Base-by-base conservation (phyloP, 2,888 invertebrate species). In the Caenorhabditis angaria region DNA sequence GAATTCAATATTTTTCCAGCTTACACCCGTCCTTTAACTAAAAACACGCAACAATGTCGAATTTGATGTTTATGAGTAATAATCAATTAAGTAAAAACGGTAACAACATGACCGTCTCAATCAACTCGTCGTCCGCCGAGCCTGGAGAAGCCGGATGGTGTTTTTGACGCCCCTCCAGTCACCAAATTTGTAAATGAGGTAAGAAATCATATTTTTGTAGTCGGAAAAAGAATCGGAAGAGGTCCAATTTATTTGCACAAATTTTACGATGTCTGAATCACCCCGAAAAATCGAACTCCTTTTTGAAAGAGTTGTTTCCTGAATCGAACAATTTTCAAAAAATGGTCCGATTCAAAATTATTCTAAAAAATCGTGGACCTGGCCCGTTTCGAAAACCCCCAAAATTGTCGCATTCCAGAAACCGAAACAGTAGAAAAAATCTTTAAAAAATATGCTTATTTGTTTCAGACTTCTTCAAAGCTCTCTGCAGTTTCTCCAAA, bases 91-190 rank as follows among this genome's bases (percentile, higher is more conserved):
- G 47, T 58, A 58, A 35, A 32, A 56, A 35, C 56, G 20, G 4
- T 62, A 65, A 59, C 70, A 41, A 61, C 55, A 41, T 50, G 50
- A 32, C 64, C 27, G 28, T 54, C 10, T 12, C 54, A 25, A 54
- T 54, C 48, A 62, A 48, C 62, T 47, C 58, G 55, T 63, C 62
- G 35, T 72, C 72, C 62, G 65, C 65, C 61, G 59, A 65, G 51
- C 57, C 65, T 53, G 65, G 65, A 47, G 73, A 73, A 69, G 78
- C 65, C 76, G 77, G 78, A 77, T 81, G 77, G 77, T 79, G 76
- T 77, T 81, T 77, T 77, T 81, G 78, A 79, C 77, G 76, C 67
- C 81, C 81, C 78, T 60, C 71, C 67, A 53, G 61, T 29, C 22
- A 32, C 50, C 35, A 57, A 41, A 32, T 50, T 41, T 25, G 27